Conservation (phyloP, 2,888 invertebrate genomes). For the Sinohyriopsis cumingii region DNA sequence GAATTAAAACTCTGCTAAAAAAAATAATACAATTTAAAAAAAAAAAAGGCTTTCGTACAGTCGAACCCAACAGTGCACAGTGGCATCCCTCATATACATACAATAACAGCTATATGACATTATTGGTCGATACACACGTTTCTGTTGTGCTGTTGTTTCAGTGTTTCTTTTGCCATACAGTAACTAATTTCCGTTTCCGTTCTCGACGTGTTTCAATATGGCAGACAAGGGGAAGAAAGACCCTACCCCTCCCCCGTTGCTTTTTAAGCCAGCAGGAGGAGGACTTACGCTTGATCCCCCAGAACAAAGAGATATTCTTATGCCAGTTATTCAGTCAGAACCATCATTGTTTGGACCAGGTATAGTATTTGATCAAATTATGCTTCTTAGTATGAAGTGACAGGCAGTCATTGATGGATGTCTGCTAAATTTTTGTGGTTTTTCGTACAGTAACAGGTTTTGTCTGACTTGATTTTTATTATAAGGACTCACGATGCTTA, state of each 20-base stretch:
- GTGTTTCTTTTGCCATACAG: not conserved
- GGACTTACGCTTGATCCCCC: slow-evolving; percentile 65
- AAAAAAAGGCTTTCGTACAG: too few species aligned
- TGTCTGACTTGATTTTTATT: too few species aligned
- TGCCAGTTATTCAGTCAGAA: slow-evolving; percentile 66
- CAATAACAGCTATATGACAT: too few species aligned
- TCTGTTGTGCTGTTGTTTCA: too few species aligned
- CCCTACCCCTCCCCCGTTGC: slow-evolving; percentile 64
- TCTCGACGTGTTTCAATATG: slow-evolving; percentile 39
- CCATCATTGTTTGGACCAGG: slow-evolving; percentile 64
- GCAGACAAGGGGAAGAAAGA: slow-evolving; percentile 65
- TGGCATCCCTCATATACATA: too few species aligned
- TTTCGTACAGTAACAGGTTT: too few species aligned
- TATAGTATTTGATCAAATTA: slow-evolving; percentile 14
- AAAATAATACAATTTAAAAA: too few species aligned
- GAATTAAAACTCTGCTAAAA: too few species aligned
- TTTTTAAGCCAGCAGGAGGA: slow-evolving; percentile 67
- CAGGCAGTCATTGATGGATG: not conserved
- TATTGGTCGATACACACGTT: too few species aligned
- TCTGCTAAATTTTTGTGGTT: too few species aligned
- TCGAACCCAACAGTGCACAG: too few species aligned
- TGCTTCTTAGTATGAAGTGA: slow-evolving; percentile 4
- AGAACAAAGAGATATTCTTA: slow-evolving; percentile 58
- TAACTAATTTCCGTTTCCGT: slow-evolving; percentile 22
- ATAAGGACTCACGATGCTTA: too few species aligned